Base-by-base conservation (phyloP, 2,888 invertebrate species). In the Pammene aurita region DNA sequence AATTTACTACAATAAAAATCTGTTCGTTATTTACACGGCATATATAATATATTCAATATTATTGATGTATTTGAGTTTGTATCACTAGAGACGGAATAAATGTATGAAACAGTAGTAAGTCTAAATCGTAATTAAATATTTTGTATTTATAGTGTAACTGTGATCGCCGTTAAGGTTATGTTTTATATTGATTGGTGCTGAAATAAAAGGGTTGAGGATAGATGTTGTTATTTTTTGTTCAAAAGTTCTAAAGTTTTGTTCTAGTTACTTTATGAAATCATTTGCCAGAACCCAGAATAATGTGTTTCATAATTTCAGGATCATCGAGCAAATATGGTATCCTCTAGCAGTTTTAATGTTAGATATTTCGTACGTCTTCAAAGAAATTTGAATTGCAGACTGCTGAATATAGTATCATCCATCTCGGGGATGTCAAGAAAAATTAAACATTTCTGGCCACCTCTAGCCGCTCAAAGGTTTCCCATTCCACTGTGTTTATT, bases 121-220 rank as follows among this genome's bases (percentile, higher is more conserved):
- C n/a, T 44, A 60, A 57, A 16, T 18, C n/a, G 4, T 48, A 38
- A 48, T 38, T 16, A n/a, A 41, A 50, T 57, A 50, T 42, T 34
- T 14, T 58, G 34, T 64, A 71, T 54, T 54, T 65, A 44, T 57
- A 50, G 58, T 58, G 48, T 80, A 79, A 85, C 90, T 91, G 91
- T 91, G 91, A 91, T 91, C 89, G 84, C 78, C 82, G 82, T 88
- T 84, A 83, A 83, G 79, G 85, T 84, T 79, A 75, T 75, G 78
- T 85, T 85, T 80, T 77, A 74, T 81, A 80, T 79, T 75, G 81
- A 78, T 77, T 77, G 89, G 88, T 90, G 85, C 82, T 88, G 89
- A 88, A 86, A 89, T 90, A 90, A 89, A 80, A 80, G 74, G 89
- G 88, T 90, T 89, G 80, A 85, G 89, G 89, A 86, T 72, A 76